Evolutionary conservation across 2,113 vertebrate genomes (phyloP).

Genomic region (Todiramphus saurophagus): DNA sequence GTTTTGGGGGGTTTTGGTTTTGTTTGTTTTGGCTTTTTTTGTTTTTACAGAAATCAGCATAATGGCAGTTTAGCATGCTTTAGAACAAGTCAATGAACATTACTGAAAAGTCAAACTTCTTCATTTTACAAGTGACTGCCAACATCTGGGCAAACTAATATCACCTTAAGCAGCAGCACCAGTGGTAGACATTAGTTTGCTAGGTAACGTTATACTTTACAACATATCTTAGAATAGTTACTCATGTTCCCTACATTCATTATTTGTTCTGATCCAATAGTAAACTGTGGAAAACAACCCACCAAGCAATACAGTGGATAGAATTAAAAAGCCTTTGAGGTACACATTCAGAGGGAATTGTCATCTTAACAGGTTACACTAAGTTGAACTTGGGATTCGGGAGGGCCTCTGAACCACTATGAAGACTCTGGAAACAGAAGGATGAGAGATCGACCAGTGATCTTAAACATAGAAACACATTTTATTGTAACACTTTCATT

Average conservation of each 20-base stretch:
- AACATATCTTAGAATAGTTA: not conserved
- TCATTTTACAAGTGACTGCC: not conserved
- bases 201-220: not conserved
- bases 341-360: not conserved
- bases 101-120: not conserved
- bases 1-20: not conserved
- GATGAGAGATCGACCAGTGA: not conserved
- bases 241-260: not conserved
- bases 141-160: not conserved
- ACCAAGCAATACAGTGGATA: not conserved
- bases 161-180: not conserved
- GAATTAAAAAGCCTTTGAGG: not conserved
- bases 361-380: not conserved
- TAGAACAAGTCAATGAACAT: not conserved
- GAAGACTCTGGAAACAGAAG: not conserved
- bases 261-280: slow-evolving; percentile 3
- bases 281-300: not conserved
- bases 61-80: not conserved
- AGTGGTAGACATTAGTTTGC: not conserved
- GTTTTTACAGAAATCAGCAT: not conserved
- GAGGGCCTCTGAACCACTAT: not conserved
- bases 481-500: not conserved
- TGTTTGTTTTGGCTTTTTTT: too few species aligned
- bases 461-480: not conserved
- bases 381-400: not conserved